Percentiles rank a stretch among this genome's conserved stretches.
Conservation (phyloP, 2,113 vertebrate genomes). For the Planiliza haematocheilus region DNA sequence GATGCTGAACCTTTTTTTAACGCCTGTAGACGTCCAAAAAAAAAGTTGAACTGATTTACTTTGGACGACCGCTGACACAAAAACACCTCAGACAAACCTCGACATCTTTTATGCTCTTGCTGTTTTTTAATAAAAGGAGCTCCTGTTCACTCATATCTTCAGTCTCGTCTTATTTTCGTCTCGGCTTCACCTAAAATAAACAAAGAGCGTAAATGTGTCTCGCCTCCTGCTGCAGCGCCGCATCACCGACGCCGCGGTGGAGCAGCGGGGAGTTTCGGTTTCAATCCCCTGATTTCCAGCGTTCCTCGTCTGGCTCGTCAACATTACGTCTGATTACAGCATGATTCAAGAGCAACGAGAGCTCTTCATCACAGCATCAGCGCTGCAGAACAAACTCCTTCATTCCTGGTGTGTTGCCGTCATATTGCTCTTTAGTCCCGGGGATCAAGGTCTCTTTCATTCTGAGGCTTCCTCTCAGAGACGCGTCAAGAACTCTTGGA, state of each 20-base stretch:
- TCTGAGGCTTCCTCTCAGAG: constrained; percentile 7
- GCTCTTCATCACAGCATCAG: neutral
- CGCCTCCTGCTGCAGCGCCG: constrained; percentile 27
- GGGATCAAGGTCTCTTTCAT: constrained; percentile 34
- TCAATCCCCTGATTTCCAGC: constrained; percentile 19
- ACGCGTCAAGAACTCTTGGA: neutral
- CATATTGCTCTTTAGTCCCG: constrained; percentile 34
- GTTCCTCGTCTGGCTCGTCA: neutral
- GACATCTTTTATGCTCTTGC: constrained; percentile 17
- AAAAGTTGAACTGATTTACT: no score
- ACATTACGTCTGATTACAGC: constrained; percentile 60
- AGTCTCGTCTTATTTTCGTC: constrained; percentile 4
- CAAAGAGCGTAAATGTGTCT: neutral
- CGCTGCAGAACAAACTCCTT: neutral
- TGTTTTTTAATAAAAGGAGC: no score
- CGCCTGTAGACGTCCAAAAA: no score
- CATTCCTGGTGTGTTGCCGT: constrained; percentile 20
- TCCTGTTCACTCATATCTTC: no score
- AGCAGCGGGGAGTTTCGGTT: constrained; percentile 33
- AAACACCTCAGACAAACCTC: constrained; percentile 11
- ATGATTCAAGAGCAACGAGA: constrained; percentile 3
- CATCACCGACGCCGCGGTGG: constrained; percentile 2
- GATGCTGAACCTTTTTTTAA: no score
- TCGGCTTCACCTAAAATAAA: constrained; percentile 13
- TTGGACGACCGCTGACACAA: no score